Evolutionary conservation across 2,797 vertebrate species (phyloP).

Genomic region (Chrysocyon brachyurus): DNA sequence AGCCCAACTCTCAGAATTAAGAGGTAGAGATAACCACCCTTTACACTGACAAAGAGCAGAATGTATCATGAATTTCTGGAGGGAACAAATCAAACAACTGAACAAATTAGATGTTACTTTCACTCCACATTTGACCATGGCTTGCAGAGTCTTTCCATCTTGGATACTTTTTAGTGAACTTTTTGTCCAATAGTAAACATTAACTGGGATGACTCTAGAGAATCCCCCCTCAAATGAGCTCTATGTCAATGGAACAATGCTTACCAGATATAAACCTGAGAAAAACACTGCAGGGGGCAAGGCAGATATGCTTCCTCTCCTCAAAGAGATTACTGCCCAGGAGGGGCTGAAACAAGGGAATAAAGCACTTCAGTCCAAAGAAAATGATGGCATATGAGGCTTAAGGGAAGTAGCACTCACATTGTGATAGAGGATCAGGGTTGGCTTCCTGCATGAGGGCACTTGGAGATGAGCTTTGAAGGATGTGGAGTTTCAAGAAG

Average conservation of each 20-base stretch:
- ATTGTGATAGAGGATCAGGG: background rate
- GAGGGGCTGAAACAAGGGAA: background rate
- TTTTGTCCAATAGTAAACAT: background rate
- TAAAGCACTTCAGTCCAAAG: background rate
- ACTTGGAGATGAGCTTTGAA: background rate
- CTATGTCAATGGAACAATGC: background rate
- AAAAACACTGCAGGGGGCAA: background rate
- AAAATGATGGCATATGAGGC: background rate
- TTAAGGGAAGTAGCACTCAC: background rate
- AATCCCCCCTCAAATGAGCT: background rate
- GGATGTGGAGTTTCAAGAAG: background rate
- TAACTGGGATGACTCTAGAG: background rate
- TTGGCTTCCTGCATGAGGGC: background rate
- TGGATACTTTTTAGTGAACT: background rate
- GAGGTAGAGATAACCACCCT: background rate
- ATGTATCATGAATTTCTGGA: background rate
- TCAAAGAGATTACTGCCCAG: background rate
- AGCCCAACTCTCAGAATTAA: background rate
- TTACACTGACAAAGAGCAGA: background rate
- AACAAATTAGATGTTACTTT: background rate
- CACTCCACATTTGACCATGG: background rate
- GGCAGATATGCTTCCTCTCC: background rate
- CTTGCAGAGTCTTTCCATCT: background rate
- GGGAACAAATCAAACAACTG: background rate
- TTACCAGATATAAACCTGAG: background rate